Percentiles rank a stretch among this genome's conserved stretches.
Conservation (phyloP, 2,113 vertebrate genomes). For the Hyla sarda region DNA sequence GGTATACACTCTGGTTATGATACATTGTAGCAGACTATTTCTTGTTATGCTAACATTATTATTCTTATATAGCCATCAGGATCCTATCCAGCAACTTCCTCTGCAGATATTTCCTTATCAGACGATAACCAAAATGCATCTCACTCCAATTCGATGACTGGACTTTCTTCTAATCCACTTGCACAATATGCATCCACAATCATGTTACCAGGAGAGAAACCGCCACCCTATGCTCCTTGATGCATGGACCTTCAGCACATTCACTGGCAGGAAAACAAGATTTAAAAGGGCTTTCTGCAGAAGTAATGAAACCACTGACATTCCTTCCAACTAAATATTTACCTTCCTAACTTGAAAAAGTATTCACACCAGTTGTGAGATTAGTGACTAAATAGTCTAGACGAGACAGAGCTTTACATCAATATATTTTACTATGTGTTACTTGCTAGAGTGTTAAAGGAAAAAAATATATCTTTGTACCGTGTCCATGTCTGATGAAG, state of each 20-base stretch:
- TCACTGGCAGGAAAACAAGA: slow-evolving; percentile 42
- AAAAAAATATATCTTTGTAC: no score
- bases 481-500: no score
- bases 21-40: no score
- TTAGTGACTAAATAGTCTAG: slow-evolving; percentile 17
- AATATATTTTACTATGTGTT: slow-evolving; percentile 24
- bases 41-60: not conserved
- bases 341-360: slow-evolving; percentile 15
- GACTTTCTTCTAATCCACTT: slow-evolving; percentile 78
- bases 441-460: not conserved
- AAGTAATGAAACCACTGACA: slow-evolving; percentile 30
- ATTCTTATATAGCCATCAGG: slow-evolving; percentile 71
- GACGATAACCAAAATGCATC: slow-evolving; percentile 79
- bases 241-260: slow-evolving; percentile 10
- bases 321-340: slow-evolving; percentile 30
- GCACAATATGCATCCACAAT: slow-evolving; percentile 74
- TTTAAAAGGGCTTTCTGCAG: slow-evolving; percentile 51
- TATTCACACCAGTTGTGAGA: slow-evolving; percentile 10
- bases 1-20: not conserved
- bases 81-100: slow-evolving; percentile 71
- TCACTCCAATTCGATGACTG: slow-evolving; percentile 77
- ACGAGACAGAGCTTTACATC: slow-evolving; percentile 10
- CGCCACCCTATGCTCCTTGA: slow-evolving; percentile 85
- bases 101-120: slow-evolving; percentile 75
- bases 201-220: slow-evolving; percentile 85